Percentiles rank a stretch among this genome's conserved stretches.
These are phyloP conservation scores for Branchellion lobata DNA, from an alignment of 2,888 invertebrate species.

Conservation along the genomic window DNA sequence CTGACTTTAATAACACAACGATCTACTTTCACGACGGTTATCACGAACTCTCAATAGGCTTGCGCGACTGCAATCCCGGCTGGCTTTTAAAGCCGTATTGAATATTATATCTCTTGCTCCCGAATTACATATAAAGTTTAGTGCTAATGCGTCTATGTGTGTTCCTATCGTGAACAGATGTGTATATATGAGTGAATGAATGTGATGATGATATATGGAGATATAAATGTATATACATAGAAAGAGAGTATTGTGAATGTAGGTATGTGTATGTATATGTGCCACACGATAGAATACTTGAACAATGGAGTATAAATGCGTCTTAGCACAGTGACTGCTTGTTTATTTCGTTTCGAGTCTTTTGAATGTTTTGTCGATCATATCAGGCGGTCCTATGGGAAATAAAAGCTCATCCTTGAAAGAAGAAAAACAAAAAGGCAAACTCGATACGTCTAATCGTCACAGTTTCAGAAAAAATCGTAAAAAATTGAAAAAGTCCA, in stretches of 20 bases:
- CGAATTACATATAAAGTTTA: no score
- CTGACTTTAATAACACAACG: no score
- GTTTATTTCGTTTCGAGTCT: background rate
- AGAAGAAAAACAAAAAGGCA: background rate
- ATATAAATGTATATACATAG: background rate
- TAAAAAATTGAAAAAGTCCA: conserved; percentile 4
- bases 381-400: no score
- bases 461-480: conserved; percentile 7
- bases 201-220: background rate
- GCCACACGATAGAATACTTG: no score
- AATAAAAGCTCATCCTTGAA: background rate
- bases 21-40: no score
- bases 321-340: conserved; percentile 5
- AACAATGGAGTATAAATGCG: conserved; percentile 3
- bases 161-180: no score
- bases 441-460: background rate
- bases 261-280: background rate
- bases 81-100: no score
- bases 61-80: no score
- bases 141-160: no score
- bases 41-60: no score
- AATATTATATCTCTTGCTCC: no score
- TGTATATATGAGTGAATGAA: background rate
- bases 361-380: no score
- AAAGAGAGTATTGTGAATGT: background rate